phyloP scores from a whole-genome alignment of 2,888 invertebrate species.

The Plutella xylostella region DNA sequence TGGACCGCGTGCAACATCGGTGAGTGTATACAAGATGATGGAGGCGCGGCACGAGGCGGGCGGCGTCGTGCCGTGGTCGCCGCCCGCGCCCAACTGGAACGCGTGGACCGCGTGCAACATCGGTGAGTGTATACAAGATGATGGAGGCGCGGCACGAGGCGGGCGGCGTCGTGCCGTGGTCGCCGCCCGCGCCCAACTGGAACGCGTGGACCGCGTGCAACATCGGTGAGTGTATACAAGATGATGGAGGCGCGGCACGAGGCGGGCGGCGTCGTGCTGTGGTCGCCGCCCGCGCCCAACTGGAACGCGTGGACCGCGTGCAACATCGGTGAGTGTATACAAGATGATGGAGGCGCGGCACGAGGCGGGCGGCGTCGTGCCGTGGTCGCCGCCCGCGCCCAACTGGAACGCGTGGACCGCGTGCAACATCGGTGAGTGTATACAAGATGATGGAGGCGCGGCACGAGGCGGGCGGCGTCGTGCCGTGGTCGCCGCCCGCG shows the following conservation, averaged over 20 bases:
- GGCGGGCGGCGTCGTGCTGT: constrained; percentile 86
- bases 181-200: constrained; percentile 96
- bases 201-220: constrained; percentile 97
- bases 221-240: constrained; percentile 77
- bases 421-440: constrained; percentile 85
- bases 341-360: constrained; percentile 74
- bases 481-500: constrained; percentile 96
- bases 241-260: constrained; percentile 74
- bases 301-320: constrained; percentile 48
- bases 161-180: constrained; percentile 93
- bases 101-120: constrained; percentile 97
- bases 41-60: constrained; percentile 72
- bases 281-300: constrained; percentile 96
- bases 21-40: constrained; percentile 67
- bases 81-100: constrained; percentile 97
- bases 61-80: constrained; percentile 96
- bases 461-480: constrained; percentile 79
- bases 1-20: constrained; percentile 97
- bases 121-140: constrained; percentile 74
- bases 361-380: constrained; percentile 82
- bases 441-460: constrained; percentile 75
- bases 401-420: constrained; percentile 99
- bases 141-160: constrained; percentile 70
- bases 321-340: constrained; percentile 79
- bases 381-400: constrained; percentile 95